Evolutionary conservation across 2,797 vertebrate genomes (phyloP).

Genomic region (Tolypeutes matacus): DNA sequence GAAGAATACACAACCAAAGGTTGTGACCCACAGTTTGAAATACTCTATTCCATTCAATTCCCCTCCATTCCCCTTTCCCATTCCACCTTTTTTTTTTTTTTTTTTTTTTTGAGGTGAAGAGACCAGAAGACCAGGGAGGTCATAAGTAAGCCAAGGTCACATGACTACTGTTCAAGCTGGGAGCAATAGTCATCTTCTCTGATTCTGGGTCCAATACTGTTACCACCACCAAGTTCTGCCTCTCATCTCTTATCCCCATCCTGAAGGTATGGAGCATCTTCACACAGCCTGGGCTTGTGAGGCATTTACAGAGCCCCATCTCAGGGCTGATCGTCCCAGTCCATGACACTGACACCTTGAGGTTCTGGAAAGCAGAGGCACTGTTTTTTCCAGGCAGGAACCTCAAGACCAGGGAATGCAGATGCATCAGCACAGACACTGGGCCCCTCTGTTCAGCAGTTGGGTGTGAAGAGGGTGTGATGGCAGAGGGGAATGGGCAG

Average conservation of each 20-base stretch:
- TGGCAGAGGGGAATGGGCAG: background rate
- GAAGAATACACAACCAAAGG: accelerated
- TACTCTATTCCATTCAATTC: too few species aligned
- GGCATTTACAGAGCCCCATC: background rate
- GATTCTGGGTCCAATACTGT: background rate
- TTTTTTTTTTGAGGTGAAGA: background rate
- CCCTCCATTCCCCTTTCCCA: background rate
- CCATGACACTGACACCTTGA: background rate
- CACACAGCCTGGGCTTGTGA: too few species aligned
- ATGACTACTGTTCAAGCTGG: too few species aligned
- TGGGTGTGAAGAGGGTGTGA: background rate
- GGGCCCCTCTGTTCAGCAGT: background rate
- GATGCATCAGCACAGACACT: background rate
- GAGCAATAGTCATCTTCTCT: too few species aligned
- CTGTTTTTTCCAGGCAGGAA: background rate
- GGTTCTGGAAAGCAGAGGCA: background rate
- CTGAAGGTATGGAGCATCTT: too few species aligned
- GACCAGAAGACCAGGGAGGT: background rate
- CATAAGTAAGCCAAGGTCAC: background rate
- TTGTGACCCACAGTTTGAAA: background rate
- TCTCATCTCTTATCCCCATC: background rate
- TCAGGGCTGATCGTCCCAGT: background rate
- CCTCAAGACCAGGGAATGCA: background rate
- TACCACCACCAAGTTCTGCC: background rate
- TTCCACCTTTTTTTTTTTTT: accelerated